Percentiles rank a stretch among this genome's conserved stretches.
Evolutionary conservation across 2,797 vertebrate genomes (phyloP).

Genomic region (Labeo calbasu): DNA sequence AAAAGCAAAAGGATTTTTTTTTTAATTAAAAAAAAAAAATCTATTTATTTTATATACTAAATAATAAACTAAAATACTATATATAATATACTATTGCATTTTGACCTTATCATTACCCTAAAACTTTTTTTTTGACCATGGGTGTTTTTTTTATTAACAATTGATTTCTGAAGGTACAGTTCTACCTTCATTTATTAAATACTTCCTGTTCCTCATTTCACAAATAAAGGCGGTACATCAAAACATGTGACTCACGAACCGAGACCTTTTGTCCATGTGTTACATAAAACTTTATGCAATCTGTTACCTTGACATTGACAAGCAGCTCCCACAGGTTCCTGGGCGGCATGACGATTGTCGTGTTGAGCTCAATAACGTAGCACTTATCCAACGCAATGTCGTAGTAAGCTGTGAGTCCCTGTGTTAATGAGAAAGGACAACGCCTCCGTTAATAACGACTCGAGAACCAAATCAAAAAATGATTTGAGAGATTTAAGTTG

Average conservation of each 20-base stretch:
- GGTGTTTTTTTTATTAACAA: neutral
- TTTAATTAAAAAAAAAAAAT: too few relatives aligned
- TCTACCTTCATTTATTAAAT: neutral
- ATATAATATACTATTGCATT: neutral
- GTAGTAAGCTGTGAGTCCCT: conserved; percentile 93
- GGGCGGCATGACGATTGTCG: conserved; percentile 89
- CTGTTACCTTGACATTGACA: conserved; percentile 88
- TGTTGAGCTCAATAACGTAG: conserved; percentile 93
- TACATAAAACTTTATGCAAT: neutral
- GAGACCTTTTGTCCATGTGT: neutral
- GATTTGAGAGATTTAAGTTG: neutral
- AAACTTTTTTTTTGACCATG: neutral
- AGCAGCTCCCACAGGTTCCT: conserved; percentile 94
- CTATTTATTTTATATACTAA: neutral
- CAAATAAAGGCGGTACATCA: neutral
- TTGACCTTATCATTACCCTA: neutral
- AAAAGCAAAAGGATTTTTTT: too few relatives aligned
- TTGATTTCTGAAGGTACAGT: neutral
- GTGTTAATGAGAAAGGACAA: conserved; percentile 21
- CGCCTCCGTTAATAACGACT: conserved; percentile 4
- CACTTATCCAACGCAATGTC: conserved; percentile 93
- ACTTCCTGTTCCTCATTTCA: neutral
- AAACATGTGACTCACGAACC: neutral
- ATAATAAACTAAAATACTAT: neutral
- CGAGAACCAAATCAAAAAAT: neutral